A percentile compares a stretch with the other conserved stretches of the same genome.
Evolutionary conservation across 2,113 vertebrate species (phyloP).

Genomic region (Glaucomys volans): DNA sequence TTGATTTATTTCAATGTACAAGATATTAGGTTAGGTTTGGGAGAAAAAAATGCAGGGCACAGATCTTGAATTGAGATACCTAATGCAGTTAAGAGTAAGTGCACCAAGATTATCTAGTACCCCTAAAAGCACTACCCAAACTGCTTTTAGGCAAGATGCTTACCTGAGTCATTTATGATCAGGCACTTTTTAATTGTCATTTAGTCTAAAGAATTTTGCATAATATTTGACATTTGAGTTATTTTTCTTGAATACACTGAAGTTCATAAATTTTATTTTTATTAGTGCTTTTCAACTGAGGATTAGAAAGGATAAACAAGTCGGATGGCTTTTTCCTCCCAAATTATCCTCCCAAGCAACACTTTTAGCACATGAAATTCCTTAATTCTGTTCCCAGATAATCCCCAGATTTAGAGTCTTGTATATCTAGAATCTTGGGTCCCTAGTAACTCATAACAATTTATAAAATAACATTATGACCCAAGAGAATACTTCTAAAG

Average conservation of each 20-base stretch:
- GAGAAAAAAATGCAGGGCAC: background rate
- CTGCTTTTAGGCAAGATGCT: background rate
- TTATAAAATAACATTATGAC: conserved; percentile 32
- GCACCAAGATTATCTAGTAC: background rate
- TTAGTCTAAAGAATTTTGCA: background rate
- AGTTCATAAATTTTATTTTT: conserved; percentile 49
- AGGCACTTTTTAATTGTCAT: background rate
- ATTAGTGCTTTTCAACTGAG: background rate
- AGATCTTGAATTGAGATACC: background rate
- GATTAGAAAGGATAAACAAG: background rate
- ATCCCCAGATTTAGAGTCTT: background rate
- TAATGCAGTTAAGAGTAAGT: background rate
- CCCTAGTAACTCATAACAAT: conserved; percentile 16
- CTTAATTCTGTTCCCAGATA: background rate
- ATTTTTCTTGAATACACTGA: background rate
- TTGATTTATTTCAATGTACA: background rate
- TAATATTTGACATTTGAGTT: background rate
- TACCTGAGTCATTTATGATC: background rate
- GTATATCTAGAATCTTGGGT: background rate
- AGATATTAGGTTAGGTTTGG: background rate
- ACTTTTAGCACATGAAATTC: background rate
- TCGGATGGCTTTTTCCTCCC: background rate
- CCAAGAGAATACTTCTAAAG: background rate
- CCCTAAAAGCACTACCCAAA: background rate
- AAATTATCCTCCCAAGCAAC: conserved; percentile 8